A percentile compares a stretch with the other conserved stretches of the same genome.
phyloP scores from a whole-genome alignment of 2,888 invertebrate genomes.

The Drosophila planitibia region DNA sequence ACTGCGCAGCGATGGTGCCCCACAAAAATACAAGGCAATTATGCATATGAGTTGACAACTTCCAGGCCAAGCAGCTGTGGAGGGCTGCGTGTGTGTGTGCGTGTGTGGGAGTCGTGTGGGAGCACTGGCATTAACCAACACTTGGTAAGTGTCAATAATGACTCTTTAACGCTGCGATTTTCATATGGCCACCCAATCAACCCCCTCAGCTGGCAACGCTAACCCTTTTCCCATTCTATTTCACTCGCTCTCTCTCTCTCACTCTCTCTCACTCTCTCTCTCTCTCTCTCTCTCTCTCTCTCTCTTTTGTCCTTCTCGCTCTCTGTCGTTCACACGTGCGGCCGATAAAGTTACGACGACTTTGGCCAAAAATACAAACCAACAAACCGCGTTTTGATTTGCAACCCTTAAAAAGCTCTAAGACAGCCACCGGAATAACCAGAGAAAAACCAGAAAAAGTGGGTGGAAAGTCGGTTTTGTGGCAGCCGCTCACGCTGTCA shows the following conservation, averaged over 20 bases:
- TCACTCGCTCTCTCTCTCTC: slow-evolving; percentile 9
- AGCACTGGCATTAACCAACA: slow-evolving; percentile 30
- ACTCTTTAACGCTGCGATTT: slow-evolving; percentile 60
- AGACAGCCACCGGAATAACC: slow-evolving; percentile 67
- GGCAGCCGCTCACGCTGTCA: slow-evolving; percentile 41
- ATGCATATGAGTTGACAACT: slow-evolving; percentile 81
- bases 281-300: not conserved
- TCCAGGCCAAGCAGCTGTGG: slow-evolving; percentile 42
- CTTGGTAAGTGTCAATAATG: slow-evolving; percentile 80
- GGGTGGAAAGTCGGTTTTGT: slow-evolving; percentile 75
- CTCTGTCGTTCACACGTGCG: slow-evolving; percentile 16
- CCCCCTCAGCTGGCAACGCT: slow-evolving; percentile 6
- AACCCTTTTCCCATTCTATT: slow-evolving; percentile 1
- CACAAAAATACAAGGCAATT: slow-evolving; percentile 72
- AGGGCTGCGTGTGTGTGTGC: not conserved
- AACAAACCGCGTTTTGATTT: slow-evolving; percentile 82
- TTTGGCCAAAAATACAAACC: slow-evolving; percentile 82
- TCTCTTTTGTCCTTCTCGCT: not conserved
- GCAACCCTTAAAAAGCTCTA: slow-evolving; percentile 76
- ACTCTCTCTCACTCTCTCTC: not conserved
- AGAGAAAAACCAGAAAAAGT: slow-evolving; percentile 73
- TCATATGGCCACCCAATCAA: slow-evolving; percentile 9
- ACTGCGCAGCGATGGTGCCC: slow-evolving; percentile 67
- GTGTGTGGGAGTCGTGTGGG: slow-evolving; percentile 1
- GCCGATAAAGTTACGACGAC: slow-evolving; percentile 73